Evolutionary conservation across 2,797 vertebrate genomes (phyloP).

Genomic region (Pseudochirops cupreus): DNA sequence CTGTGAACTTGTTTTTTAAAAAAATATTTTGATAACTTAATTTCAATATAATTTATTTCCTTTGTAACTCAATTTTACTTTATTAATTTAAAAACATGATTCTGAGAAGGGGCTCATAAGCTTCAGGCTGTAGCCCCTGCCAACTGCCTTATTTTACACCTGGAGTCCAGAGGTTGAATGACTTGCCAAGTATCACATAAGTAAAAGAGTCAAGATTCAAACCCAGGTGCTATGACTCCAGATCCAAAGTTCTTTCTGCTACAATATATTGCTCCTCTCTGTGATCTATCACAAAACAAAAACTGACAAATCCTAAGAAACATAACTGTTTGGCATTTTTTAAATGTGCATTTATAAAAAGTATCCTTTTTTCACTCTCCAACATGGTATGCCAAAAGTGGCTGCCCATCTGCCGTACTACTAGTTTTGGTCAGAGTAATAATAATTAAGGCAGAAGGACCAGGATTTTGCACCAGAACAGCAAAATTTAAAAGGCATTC

Average conservation of each 20-base stretch:
- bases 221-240: background rate
- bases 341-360: background rate
- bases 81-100: background rate
- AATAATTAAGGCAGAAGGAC: background rate
- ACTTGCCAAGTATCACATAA: background rate
- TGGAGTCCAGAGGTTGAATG: background rate
- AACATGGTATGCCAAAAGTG: background rate
- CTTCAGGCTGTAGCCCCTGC: background rate
- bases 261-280: background rate
- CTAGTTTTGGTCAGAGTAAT: background rate
- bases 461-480: background rate
- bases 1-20: background rate
- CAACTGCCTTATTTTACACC: background rate
- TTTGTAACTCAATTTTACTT: background rate
- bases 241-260: background rate
- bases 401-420: background rate
- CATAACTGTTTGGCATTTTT: background rate
- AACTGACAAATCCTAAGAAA: background rate
- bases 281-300: background rate
- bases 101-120: background rate
- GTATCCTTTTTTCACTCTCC: background rate
- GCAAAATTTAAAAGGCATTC: background rate
- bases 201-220: background rate
- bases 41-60: background rate
- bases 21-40: background rate